Conservation (phyloP, 1,140 invertebrate species). For the Araneus ventricosus region DNA sequence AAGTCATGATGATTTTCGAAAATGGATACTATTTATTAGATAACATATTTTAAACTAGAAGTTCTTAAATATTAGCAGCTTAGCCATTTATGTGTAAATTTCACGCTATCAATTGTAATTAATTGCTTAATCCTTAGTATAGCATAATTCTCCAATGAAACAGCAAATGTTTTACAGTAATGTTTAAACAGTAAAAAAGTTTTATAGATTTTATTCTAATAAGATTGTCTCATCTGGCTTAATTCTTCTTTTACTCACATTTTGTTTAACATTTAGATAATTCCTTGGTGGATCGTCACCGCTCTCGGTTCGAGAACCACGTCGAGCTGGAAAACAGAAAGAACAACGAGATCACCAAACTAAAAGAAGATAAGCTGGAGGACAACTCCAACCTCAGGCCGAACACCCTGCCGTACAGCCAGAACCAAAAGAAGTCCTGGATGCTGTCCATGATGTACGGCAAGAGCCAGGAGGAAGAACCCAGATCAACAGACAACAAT, state of each 20-base stretch:
- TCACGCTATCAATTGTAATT: no score
- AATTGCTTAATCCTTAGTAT: no score
- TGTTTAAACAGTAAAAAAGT: no score
- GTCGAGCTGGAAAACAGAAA: conserved; percentile 77
- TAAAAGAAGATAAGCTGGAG: conserved; percentile 60
- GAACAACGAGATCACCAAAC: conserved; percentile 78
- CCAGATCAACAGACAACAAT: conserved; percentile 14
- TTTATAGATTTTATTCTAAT: no score
- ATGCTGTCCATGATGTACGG: conserved; percentile 82
- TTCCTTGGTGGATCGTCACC: conserved; percentile 52
- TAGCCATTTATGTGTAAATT: no score
- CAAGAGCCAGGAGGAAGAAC: conserved; percentile 47
- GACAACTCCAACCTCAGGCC: conserved; percentile 33
- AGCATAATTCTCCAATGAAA: no score
- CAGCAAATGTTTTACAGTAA: no score
- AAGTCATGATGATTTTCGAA: no score
- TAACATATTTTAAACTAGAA: no score
- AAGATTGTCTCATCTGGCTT: background rate
- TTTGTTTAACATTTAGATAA: conserved; percentile 52
- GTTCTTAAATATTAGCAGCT: no score
- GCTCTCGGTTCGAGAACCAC: conserved; percentile 71
- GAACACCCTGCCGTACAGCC: background rate
- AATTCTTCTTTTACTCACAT: background rate
- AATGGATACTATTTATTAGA: no score
- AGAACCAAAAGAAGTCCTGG: conserved; percentile 84